Conservation (phyloP, 1,140 invertebrate genomes). For the Drosophila leontia region DNA sequence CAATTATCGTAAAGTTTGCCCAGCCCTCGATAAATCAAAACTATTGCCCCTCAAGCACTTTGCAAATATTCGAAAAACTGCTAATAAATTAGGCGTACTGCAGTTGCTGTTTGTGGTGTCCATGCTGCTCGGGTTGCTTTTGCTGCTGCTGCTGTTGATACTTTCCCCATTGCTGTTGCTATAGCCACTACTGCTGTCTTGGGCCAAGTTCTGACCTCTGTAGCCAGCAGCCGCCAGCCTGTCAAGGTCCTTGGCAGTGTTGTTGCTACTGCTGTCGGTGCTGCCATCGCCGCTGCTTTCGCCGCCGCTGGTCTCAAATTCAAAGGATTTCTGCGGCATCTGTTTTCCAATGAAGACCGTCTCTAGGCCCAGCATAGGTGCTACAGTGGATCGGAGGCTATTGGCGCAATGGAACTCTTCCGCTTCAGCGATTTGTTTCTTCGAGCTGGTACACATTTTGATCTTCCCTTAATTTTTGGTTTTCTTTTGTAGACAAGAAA, state of each 20-base stretch:
- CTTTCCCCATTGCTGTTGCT: constrained; percentile 16
- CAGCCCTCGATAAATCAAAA: constrained; percentile 81
- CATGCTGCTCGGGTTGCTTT: constrained; percentile 17
- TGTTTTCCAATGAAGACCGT: constrained; percentile 61
- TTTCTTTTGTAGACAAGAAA: neutral
- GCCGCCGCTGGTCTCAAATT: constrained; percentile 37
- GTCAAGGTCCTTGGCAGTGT: constrained; percentile 47
- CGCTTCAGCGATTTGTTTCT: neutral
- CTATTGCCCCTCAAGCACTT: constrained; percentile 72
- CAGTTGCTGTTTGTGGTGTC: constrained; percentile 67
- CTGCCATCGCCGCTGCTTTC: constrained; percentile 11
- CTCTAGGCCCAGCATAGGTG: constrained; percentile 57
- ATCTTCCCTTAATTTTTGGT: constrained; percentile 2
- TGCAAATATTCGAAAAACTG: constrained; percentile 74
- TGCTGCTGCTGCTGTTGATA: neutral
- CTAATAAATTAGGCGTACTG: constrained; percentile 80
- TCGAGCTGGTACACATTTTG: constrained; percentile 1
- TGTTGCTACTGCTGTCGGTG: constrained; percentile 27
- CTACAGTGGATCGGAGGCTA: constrained; percentile 8
- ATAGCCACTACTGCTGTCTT: constrained; percentile 32
- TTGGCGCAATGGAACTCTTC: constrained; percentile 1
- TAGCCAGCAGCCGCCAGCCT: constrained; percentile 55
- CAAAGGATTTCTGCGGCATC: constrained; percentile 60
- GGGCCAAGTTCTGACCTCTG: constrained; percentile 64
- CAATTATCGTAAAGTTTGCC: constrained; percentile 68